Evolutionary conservation across 2,113 vertebrate genomes (phyloP).

Genomic region (Dipodomys spectabilis): DNA sequence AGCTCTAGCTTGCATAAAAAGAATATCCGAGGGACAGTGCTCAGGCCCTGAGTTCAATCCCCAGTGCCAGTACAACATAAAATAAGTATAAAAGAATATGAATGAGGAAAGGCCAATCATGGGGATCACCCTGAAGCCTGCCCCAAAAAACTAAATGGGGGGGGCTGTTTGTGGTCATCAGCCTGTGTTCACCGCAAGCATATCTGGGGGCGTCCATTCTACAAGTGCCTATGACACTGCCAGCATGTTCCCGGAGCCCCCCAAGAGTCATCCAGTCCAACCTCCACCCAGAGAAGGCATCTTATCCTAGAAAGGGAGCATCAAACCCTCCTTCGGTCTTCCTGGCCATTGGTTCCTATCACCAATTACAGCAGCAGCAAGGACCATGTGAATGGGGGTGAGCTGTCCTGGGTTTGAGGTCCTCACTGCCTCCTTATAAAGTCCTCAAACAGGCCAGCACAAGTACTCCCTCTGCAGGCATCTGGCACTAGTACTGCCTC

Average conservation of each 20-base stretch:
- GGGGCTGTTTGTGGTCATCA: background rate
- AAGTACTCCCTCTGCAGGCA: no score
- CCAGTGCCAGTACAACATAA: background rate
- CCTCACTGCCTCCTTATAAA: background rate
- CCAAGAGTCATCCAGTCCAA: background rate
- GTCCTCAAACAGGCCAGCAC: background rate
- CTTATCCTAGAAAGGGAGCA: background rate
- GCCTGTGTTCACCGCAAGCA: background rate
- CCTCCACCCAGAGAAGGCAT: background rate
- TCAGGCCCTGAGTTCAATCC: background rate
- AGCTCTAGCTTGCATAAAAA: background rate
- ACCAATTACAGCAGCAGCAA: background rate
- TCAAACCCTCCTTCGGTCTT: background rate
- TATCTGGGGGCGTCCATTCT: background rate
- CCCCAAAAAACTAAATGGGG: background rate
- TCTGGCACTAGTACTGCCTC: no score
- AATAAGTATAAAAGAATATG: background rate
- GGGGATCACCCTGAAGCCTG: background rate
- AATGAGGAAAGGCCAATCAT: background rate
- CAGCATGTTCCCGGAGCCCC: background rate
- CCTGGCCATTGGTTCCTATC: no score
- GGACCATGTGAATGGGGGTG: background rate
- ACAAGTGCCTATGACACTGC: background rate
- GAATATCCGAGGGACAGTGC: no score
- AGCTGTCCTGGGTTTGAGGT: background rate